Conservation (phyloP, 2,113 vertebrate genomes). For the Emydocephalus ijimae region DNA sequence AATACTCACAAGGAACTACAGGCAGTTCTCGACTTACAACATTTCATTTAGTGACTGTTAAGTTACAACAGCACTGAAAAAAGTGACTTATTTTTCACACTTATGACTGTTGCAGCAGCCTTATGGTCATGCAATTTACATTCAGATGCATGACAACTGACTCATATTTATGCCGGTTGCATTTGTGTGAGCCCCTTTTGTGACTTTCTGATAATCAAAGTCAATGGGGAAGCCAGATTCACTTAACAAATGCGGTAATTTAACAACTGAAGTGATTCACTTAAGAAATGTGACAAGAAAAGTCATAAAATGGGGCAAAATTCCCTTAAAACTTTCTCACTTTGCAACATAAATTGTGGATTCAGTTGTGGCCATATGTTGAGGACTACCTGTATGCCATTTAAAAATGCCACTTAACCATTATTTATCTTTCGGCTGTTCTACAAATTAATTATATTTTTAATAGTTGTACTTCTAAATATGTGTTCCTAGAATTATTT, state of each 20-base stretch:
- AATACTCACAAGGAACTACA: conserved; percentile 16
- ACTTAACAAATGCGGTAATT: neutral
- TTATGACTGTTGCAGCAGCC: neutral
- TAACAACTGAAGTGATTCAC: neutral
- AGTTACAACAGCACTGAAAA: neutral
- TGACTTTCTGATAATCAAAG: neutral
- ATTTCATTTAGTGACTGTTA: too few species aligned
- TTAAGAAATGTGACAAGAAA: neutral
- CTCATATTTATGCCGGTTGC: neutral
- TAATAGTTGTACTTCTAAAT: neutral
- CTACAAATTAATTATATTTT: neutral
- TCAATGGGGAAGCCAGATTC: neutral
- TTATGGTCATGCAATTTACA: neutral
- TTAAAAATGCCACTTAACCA: neutral
- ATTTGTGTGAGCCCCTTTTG: neutral
- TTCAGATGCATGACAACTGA: neutral
- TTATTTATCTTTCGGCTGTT: conserved; percentile 14
- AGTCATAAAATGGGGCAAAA: neutral
- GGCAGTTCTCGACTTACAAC: too few species aligned
- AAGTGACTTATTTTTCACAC: neutral
- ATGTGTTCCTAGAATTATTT: neutral
- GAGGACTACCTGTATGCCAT: neutral
- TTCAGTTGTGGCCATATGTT: neutral
- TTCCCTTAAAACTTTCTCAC: neutral
- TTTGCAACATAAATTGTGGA: neutral